phyloP scores from a whole-genome alignment of 2,113 vertebrate species.

The Gobius niger region DNA sequence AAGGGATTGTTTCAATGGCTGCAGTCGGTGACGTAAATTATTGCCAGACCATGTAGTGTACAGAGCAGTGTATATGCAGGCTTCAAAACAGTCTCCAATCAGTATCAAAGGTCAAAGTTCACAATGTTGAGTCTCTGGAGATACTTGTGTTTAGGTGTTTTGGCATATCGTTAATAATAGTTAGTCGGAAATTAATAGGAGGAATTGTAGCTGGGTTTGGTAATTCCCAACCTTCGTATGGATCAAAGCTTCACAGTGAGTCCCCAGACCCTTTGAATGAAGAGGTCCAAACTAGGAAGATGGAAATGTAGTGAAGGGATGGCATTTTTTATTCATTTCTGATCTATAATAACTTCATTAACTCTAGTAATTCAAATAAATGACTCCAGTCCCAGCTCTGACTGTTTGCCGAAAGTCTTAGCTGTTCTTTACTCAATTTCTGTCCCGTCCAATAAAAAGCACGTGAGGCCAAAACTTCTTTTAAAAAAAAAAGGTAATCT shows the following conservation, averaged over 20 bases:
- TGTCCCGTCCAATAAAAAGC: no score
- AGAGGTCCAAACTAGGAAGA: no score
- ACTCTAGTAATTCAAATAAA: no score
- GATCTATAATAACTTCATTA: no score
- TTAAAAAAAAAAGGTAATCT: not conserved
- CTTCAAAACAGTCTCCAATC: conserved; percentile 3
- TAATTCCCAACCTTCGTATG: not conserved
- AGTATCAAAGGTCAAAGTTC: conserved; percentile 12
- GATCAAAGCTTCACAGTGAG: no score
- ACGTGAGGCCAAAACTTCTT: not conserved
- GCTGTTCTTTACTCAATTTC: no score
- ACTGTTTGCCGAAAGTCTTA: no score
- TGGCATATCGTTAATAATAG: not conserved
- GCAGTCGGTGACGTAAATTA: conserved; percentile 35
- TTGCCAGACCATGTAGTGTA: conserved; percentile 35
- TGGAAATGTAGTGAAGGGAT: no score
- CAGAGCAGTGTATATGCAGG: not conserved
- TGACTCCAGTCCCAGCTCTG: no score
- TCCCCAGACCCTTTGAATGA: no score
- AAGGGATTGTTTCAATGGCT: conserved; percentile 17
- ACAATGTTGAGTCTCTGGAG: not conserved
- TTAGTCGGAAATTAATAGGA: not conserved
- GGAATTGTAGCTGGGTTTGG: not conserved
- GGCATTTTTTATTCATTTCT: no score
- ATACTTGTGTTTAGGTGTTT: not conserved